A percentile compares a stretch with the other conserved stretches of the same genome.
Evolutionary conservation across 2,888 invertebrate genomes (phyloP).

Genomic region (Drosophila nigritarsus): DNA sequence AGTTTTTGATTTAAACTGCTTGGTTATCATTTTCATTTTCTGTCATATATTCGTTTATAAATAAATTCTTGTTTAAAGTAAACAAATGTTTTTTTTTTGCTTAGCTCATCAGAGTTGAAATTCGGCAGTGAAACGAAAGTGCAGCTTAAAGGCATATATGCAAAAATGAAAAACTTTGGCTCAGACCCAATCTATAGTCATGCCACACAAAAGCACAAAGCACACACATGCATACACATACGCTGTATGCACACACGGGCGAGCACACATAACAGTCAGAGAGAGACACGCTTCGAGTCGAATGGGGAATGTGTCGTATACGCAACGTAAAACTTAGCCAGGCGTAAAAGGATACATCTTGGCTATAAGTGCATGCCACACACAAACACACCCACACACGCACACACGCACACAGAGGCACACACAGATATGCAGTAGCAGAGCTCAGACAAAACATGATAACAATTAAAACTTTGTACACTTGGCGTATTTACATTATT

Average conservation of each 20-base stretch:
- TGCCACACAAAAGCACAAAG: conserved; percentile 31
- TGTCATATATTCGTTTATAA: neutral
- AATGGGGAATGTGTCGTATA: conserved; percentile 75
- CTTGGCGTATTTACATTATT: conserved; percentile 81
- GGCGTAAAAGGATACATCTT: conserved; percentile 79
- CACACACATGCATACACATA: conserved; percentile 17
- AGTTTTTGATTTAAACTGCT: neutral
- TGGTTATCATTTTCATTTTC: neutral
- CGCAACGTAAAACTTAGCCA: conserved; percentile 79
- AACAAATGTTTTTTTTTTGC: neutral
- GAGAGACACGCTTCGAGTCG: conserved; percentile 60
- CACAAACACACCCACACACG: conserved; percentile 14
- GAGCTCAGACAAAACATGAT: conserved; percentile 76
- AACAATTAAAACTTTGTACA: conserved; percentile 80
- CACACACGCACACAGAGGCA: neutral
- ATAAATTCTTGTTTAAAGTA: neutral
- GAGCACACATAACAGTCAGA: conserved; percentile 23
- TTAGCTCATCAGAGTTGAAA: conserved; percentile 24
- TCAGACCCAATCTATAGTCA: conserved; percentile 41
- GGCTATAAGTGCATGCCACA: conserved; percentile 68
- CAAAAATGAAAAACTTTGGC: conserved; percentile 70
- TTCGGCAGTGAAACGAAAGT: conserved; percentile 58
- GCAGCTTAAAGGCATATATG: conserved; percentile 74
- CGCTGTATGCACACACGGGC: conserved; percentile 4
- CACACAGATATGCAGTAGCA: conserved; percentile 3